These are phyloP conservation scores for Blastobasis adustella DNA, from an alignment of 2,888 invertebrate species.

Conservation along the genomic window DNA sequence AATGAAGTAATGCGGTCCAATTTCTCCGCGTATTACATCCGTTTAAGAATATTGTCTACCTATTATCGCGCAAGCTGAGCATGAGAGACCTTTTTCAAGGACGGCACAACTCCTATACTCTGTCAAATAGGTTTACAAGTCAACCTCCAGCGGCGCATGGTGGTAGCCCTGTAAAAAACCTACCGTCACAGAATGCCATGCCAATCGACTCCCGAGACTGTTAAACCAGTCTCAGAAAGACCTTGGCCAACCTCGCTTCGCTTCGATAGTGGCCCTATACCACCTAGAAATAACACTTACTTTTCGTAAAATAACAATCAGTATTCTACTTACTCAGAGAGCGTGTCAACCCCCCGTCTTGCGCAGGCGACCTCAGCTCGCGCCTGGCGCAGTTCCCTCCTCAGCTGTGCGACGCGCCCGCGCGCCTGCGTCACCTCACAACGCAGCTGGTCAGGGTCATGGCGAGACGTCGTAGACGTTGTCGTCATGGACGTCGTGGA, in stretches of 20 bases:
- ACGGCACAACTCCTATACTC: no score
- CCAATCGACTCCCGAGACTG: no score
- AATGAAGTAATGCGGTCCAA: no score
- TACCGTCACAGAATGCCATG: no score
- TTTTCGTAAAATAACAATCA: neutral
- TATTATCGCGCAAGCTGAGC: no score
- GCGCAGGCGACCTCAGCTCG: constrained; percentile 93
- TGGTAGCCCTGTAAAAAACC: no score
- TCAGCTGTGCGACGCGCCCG: constrained; percentile 90
- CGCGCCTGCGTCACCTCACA: constrained; percentile 93
- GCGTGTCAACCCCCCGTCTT: constrained; percentile 92
- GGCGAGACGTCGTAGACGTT: constrained; percentile 91
- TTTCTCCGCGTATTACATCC: no score
- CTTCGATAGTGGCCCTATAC: neutral
- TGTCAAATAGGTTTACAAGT: no score
- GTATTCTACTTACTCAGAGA: constrained; percentile 83
- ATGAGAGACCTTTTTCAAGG: no score
- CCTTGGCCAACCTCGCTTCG: neutral
- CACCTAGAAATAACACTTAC: neutral
- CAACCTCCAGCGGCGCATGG: no score
- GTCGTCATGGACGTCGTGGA: constrained; percentile 79
- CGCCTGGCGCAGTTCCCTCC: constrained; percentile 93
- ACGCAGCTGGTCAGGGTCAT: constrained; percentile 94
- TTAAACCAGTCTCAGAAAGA: neutral
- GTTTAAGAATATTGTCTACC: no score